A percentile compares a stretch with the other conserved stretches of the same genome.
These are phyloP conservation scores for Drosophila lini DNA, from an alignment of 1,140 invertebrate species.

Conservation along the genomic window DNA sequence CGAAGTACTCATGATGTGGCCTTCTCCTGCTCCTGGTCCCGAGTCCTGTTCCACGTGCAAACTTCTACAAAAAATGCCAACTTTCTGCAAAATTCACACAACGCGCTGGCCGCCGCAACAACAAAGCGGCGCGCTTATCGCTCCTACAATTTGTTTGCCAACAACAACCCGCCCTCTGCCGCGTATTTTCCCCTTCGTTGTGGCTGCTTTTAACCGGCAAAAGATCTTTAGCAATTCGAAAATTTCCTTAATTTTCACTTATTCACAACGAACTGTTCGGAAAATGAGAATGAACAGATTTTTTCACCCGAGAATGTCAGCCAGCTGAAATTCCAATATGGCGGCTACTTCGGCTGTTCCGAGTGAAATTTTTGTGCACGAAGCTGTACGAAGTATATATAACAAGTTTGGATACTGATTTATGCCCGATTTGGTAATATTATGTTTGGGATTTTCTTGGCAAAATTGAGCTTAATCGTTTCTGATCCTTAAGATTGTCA, in stretches of 20 bases:
- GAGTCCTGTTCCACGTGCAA: conserved; percentile 27
- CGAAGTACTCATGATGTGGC: conserved; percentile 47
- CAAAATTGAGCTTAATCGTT: neutral
- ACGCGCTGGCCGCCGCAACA: conserved; percentile 9
- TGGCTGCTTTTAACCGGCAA: conserved; percentile 8
- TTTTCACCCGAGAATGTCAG: conserved; percentile 60
- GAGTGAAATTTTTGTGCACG: conserved; percentile 4
- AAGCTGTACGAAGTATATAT: conserved; percentile 48
- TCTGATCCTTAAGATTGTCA: neutral
- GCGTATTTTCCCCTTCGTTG: conserved; percentile 1
- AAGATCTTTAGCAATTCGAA: neutral
- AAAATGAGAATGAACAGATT: conserved; percentile 7
- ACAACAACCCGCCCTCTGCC: neutral
- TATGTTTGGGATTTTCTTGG: neutral
- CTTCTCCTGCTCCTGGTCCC: neutral
- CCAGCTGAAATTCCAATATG: conserved; percentile 60
- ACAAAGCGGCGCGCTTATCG: conserved; percentile 27
- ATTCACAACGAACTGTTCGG: neutral
- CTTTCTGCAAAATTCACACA: conserved; percentile 4
- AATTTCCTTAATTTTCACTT: neutral
- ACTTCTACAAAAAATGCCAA: neutral
- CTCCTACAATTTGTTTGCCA: conserved; percentile 9
- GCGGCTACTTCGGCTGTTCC: conserved; percentile 55
- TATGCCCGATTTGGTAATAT: neutral
- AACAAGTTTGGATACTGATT: conserved; percentile 17